phyloP scores from a whole-genome alignment of 2,797 vertebrate genomes.

The Spatula versicolor region DNA sequence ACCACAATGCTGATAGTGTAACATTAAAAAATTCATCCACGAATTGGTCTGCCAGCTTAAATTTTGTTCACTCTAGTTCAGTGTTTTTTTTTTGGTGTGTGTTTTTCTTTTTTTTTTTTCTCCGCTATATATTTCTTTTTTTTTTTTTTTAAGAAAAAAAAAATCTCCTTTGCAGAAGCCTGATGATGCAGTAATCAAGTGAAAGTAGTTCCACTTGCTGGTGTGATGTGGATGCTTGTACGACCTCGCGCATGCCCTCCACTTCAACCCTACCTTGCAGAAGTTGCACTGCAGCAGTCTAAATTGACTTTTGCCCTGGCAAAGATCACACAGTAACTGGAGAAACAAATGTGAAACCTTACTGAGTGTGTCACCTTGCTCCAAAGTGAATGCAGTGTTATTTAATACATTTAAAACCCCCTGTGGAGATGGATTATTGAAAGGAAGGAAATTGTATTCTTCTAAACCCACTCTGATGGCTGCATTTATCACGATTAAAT shows the following conservation, averaged over 20 bases:
- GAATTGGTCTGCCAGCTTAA: not conserved
- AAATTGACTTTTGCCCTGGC: not conserved
- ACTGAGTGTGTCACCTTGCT: slow-evolving; percentile 56
- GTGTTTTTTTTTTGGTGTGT: not conserved
- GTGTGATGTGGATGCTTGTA: not conserved
- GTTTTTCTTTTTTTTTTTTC: not conserved
- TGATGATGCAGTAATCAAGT: not conserved
- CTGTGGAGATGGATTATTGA: slow-evolving; percentile 46
- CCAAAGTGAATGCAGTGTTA: slow-evolving; percentile 44
- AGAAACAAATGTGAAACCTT: slow-evolving; percentile 43
- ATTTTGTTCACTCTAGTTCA: not conserved
- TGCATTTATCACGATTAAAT: slow-evolving; percentile 61
- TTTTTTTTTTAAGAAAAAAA: no score
- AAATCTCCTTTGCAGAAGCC: not conserved
- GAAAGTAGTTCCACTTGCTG: not conserved
- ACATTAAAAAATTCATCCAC: not conserved
- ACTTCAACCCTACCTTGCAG: not conserved
- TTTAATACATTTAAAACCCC: slow-evolving; percentile 54
- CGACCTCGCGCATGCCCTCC: rapidly evolving
- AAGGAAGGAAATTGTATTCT: slow-evolving; percentile 64
- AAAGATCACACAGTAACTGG: not conserved
- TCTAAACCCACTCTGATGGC: slow-evolving; percentile 37
- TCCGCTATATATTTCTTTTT: rapidly evolving
- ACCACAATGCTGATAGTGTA: not conserved
- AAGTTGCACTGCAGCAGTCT: not conserved